Base-by-base conservation (phyloP, 2,797 vertebrate genomes). In the Margarornis squamiger region DNA sequence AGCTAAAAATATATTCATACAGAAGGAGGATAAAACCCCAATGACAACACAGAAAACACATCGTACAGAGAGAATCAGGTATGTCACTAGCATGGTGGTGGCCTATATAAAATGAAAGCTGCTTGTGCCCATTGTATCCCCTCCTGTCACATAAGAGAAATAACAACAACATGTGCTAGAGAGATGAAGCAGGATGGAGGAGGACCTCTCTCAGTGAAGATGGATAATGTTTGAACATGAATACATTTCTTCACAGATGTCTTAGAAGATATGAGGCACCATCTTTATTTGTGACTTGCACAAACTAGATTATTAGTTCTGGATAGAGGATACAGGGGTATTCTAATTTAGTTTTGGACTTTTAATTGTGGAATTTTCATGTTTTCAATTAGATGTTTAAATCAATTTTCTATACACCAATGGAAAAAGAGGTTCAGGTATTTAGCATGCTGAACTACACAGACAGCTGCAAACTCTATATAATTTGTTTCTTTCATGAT, bases 401-500 rank as follows among this genome's bases (percentile, higher is more conserved):
- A 72, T 80, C 9, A 30, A 61, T 88, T 94, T 73, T 18, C 41
- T 54, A 23, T 36, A 66, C 18, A 73, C 4, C 32, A 91, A 18
- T 55, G 41, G 20, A 90, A 39, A 74, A 79, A 77, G n/a, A 57
- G 12, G 48, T 90, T 27, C 14, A 27, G 34, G 48, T 87, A 79
- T 77, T 78, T 16, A 68, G 34, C 14, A 32, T 52, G 67, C 58
- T 81, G 58, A 91, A 46, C n/a, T 81, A 88, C 66, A 61, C 48
- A 51, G 32, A 80, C 8, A 89, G 27, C 58, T 70, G 75, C 54
- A 85, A 91, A 43, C 55, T 78, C 32, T 86, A 62, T 41, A 52
- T 23, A 95, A 95, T 93, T 95, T 41, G 32, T 88, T 80, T 95
- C 32, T 81, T 92, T 81, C 27, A 14, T 38, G 54, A 88, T 63